Conservation (phyloP, 2,113 vertebrate species). For the Bubo blakistoni region DNA sequence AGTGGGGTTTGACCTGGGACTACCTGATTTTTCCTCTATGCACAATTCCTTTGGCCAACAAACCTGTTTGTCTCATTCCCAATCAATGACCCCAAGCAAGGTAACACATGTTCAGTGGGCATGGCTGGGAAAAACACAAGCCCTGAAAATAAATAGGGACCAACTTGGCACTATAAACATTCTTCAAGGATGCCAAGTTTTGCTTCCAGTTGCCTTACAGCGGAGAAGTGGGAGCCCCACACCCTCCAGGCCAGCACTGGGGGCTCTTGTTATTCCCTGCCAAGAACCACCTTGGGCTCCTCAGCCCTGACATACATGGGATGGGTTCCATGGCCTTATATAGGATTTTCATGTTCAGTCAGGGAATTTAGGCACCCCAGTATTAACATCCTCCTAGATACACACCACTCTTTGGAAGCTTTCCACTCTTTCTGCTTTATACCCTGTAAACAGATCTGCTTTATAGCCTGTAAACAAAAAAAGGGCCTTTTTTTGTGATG, state of each 20-base stretch:
- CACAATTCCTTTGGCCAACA: not conserved
- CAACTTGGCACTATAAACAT: not conserved
- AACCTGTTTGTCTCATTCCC: not conserved
- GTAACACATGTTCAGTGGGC: rapidly evolving
- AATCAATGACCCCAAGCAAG: not conserved
- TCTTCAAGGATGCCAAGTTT: not conserved
- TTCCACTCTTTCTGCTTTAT: not conserved
- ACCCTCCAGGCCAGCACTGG: not conserved
- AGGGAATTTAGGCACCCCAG: not conserved
- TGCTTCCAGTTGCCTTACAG: not conserved
- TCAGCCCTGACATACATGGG: not conserved
- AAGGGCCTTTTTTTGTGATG: not conserved
- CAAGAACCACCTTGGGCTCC: not conserved
- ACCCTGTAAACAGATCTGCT: not conserved
- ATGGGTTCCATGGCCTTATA: rapidly evolving
- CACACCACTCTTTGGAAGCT: not conserved
- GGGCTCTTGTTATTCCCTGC: not conserved
- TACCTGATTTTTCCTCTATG: not conserved
- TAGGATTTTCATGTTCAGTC: not conserved
- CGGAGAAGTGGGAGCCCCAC: not conserved
- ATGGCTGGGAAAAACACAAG: not conserved
- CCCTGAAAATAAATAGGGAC: not conserved
- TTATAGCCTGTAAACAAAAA: not conserved
- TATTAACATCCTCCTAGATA: not conserved
- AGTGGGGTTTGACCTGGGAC: not conserved